phyloP scores from a whole-genome alignment of 2,113 vertebrate genomes.

The Rhinogobius similis region DNA sequence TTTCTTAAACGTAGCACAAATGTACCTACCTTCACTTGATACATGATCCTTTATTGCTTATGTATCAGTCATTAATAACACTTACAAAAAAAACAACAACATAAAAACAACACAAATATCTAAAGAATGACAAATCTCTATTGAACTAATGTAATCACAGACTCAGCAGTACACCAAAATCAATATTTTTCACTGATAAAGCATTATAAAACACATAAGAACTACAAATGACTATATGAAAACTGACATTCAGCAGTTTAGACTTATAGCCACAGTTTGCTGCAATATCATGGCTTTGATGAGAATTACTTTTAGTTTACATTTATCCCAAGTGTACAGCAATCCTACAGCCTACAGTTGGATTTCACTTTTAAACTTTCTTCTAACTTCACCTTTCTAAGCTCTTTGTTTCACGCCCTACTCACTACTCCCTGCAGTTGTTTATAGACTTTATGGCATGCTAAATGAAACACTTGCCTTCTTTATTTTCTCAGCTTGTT shows the following conservation, averaged over 20 bases:
- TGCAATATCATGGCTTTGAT: too few species aligned
- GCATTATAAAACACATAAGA: background rate
- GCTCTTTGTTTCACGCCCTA: background rate
- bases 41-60: too few species aligned
- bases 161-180: too few species aligned
- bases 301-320: too few species aligned
- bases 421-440: constrained; percentile 12
- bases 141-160: background rate
- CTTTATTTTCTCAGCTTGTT: constrained; percentile 22
- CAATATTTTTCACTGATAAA: background rate
- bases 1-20: too few species aligned
- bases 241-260: background rate
- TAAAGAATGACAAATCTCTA: background rate
- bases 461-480: constrained; percentile 36
- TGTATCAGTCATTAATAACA: too few species aligned
- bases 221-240: background rate
- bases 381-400: constrained; percentile 22
- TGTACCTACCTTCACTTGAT: too few species aligned
- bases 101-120: background rate
- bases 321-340: too few species aligned
- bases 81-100: too few species aligned
- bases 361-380: constrained; percentile 7
- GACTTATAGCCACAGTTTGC: too few species aligned
- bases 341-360: too few species aligned
- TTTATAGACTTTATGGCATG: constrained; percentile 40